Evolutionary conservation across 2,797 vertebrate species (phyloP), one percentile per base, ranked within the genome.

Genomic region (Rousettus madagascariensis): DNA sequence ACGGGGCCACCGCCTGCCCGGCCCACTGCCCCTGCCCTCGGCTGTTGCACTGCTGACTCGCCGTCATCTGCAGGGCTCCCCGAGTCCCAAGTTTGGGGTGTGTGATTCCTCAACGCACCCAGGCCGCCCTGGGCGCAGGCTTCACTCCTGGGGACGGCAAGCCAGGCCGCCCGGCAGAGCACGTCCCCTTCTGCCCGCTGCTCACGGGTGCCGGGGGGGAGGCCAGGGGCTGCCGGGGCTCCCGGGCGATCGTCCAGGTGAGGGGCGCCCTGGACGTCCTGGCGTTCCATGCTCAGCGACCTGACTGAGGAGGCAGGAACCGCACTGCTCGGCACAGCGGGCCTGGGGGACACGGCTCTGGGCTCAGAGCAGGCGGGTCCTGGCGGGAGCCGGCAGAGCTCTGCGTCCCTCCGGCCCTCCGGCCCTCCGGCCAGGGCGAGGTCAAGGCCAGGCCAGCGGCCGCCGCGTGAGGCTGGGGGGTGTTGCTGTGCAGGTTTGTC

Each of bases 401-500:
- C 80, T 19, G 16, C 20, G 6, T 26, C n/a, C 36, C 30, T 33
- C 22, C 43, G 6, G 38, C 38, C 38, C 38, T 38, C 38, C 4
- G 5, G 13, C 33, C 1, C 38, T 5, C 49, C 28, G 4, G 15
- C 26, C 72, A n/a, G 24, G 19, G 20, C 28, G 8, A 3, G 41
- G 53, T 22, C 12, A 12, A 10, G 28, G 51, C 36, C 51, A 43
- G 51, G 15, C 51, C 28, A 8, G n/a, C 30, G 8, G 41, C 38
- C 11, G 1, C 1, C 1, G 46, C 6, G 7, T 0, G 1, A 22
- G 36, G 28, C 68, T 9, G 5, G 5, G 12, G 28, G 0, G 8
- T 1, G 26, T 20, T 5, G 4, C 20, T 0, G 17, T 0, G 2
- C 1, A 15, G 13, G 24, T 13, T 17, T 11, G 53, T 55, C 53